phyloP scores from a whole-genome alignment of 2,113 vertebrate species.

The Bufo bufo region DNA sequence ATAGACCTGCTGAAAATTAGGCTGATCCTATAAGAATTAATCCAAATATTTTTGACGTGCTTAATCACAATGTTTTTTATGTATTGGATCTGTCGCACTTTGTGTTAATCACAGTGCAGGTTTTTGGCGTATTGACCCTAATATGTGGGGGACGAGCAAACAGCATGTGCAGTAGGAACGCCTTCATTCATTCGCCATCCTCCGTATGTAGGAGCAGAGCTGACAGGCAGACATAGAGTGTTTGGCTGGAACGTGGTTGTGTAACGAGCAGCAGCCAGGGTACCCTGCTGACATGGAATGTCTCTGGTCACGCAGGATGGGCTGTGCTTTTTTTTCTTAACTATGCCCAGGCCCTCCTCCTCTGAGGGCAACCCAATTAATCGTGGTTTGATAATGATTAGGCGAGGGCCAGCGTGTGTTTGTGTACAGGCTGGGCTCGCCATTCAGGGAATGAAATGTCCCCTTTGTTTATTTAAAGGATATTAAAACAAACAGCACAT shows the following conservation, averaged over 20 bases:
- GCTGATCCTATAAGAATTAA: no score
- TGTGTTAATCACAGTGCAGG: no score
- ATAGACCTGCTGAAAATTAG: no score
- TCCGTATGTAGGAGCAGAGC: neutral
- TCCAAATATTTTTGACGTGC: no score
- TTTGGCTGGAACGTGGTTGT: neutral
- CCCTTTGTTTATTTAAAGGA: conserved; percentile 55
- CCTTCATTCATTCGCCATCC: neutral
- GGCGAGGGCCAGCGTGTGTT: conserved; percentile 34
- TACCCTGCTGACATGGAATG: conserved; percentile 39
- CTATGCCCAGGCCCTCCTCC: neutral
- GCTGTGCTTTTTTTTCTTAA: neutral
- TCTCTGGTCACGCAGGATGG: conserved; percentile 29
- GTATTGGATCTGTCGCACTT: no score
- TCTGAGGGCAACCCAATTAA: conserved; percentile 16
- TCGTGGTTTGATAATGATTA: conserved; percentile 20
- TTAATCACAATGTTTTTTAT: no score
- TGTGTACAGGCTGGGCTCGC: conserved; percentile 13
- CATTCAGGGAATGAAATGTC: conserved; percentile 39
- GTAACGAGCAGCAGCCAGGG: neutral
- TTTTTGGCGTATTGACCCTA: no score
- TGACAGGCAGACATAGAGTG: neutral
- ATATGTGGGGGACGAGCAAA: no score
- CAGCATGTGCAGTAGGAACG: neutral
- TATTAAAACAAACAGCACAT: conserved; percentile 54